A percentile compares a stretch with the other conserved stretches of the same genome.
Conservation (phyloP, 2,797 vertebrate genomes). For the Aselliscus stoliczkanus region DNA sequence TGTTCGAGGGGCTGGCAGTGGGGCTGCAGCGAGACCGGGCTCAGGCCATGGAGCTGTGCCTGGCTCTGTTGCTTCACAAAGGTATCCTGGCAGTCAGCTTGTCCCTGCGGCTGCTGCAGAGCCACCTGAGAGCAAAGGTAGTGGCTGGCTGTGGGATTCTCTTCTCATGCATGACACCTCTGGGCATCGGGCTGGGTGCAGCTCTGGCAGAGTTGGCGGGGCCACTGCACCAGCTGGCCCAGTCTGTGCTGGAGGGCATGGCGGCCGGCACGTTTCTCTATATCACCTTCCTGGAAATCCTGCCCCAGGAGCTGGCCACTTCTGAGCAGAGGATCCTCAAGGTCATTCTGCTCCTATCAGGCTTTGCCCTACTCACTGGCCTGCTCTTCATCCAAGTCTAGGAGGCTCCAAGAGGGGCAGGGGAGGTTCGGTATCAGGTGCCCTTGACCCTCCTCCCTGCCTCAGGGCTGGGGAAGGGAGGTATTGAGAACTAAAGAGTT, state of each 20-base stretch:
- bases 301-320: slow-evolving; percentile 85
- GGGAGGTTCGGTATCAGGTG: neutral
- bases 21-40: slow-evolving; percentile 82
- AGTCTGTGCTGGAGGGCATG: slow-evolving; percentile 87
- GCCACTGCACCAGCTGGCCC: slow-evolving; percentile 81
- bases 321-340: slow-evolving; percentile 84
- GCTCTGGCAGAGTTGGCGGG: slow-evolving; percentile 79
- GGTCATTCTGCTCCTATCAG: slow-evolving; percentile 86
- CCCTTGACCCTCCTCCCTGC: neutral
- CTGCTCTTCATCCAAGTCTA: slow-evolving; percentile 88
- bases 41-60: slow-evolving; percentile 82
- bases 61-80: slow-evolving; percentile 88
- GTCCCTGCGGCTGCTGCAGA: slow-evolving; percentile 83
- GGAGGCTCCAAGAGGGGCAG: neutral
- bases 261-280: slow-evolving; percentile 89
- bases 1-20: slow-evolving; percentile 87
- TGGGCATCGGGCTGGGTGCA: slow-evolving; percentile 87
- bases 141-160: slow-evolving; percentile 81
- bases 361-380: slow-evolving; percentile 87
- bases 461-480: neutral
- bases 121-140: slow-evolving; percentile 77
- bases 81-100: slow-evolving; percentile 88
- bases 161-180: slow-evolving; percentile 86
- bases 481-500: slow-evolving; percentile 8
- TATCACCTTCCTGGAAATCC: slow-evolving; percentile 89